These are phyloP conservation scores for Diorhabda elongata DNA, from an alignment of 1,140 invertebrate genomes.

Conservation along the genomic window DNA sequence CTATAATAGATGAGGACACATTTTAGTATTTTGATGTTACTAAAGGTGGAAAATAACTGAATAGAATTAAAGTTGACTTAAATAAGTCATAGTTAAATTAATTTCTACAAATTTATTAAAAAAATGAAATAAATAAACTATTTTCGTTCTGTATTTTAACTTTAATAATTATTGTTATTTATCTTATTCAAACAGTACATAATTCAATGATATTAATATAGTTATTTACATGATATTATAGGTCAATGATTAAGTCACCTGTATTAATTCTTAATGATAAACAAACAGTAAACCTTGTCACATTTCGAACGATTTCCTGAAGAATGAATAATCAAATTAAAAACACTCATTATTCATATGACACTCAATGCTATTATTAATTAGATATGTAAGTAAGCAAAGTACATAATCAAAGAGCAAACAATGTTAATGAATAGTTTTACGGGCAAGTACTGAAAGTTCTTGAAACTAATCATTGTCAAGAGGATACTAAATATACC, in stretches of 20 bases:
- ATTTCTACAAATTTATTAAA: too few species aligned
- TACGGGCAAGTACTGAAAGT: background rate
- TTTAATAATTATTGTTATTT: too few species aligned
- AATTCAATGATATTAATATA: too few species aligned
- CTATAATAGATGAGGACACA: too few species aligned
- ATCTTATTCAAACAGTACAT: too few species aligned
- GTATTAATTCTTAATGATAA: background rate
- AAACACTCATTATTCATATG: background rate
- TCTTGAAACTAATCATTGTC: background rate
- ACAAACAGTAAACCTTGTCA: background rate
- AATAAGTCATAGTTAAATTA: too few species aligned
- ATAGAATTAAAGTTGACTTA: too few species aligned
- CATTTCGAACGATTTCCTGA: background rate
- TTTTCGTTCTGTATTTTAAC: too few species aligned
- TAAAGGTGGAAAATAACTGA: too few species aligned
- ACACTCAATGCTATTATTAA: conserved; percentile 3
- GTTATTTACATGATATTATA: too few species aligned
- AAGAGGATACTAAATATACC: background rate
- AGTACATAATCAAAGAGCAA: conserved; percentile 2
- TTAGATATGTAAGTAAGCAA: conserved; percentile 2
- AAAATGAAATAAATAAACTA: too few species aligned
- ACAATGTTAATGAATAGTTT: background rate
- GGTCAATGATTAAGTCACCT: background rate
- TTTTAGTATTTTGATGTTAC: too few species aligned
- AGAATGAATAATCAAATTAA: background rate